Evolutionary conservation across 1,140 invertebrate genomes (phyloP).

Genomic region (Lordiphosa mommai): DNA sequence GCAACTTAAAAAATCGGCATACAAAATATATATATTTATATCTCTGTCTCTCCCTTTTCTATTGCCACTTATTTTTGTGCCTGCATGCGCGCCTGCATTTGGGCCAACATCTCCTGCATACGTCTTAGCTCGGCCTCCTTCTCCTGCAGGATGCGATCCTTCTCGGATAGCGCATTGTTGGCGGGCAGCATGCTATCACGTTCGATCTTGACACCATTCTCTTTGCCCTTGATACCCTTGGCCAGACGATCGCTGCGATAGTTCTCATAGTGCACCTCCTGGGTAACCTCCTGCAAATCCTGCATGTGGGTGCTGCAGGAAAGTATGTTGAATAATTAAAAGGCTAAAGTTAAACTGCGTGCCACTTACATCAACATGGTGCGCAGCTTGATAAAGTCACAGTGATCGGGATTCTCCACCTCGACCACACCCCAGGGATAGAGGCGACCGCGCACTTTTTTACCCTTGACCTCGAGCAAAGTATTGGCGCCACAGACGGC

Average conservation of each 20-base stretch:
- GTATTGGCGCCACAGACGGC: conserved; percentile 99
- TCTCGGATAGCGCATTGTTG: conserved; percentile 83
- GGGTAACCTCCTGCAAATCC: conserved; percentile 96
- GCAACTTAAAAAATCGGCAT: conserved; percentile 51
- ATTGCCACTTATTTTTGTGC: conserved; percentile 80
- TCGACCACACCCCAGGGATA: conserved; percentile 99
- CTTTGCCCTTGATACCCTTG: conserved; percentile 85
- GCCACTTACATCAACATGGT: conserved; percentile 94
- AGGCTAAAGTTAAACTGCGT: neutral
- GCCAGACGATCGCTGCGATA: conserved; percentile 93
- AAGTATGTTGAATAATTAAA: neutral
- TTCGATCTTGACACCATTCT: conserved; percentile 67
- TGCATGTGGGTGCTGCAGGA: conserved; percentile 92
- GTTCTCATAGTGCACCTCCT: conserved; percentile 98
- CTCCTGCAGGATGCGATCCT: conserved; percentile 91
- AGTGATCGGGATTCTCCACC: conserved; percentile 99
- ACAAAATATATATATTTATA: conserved; percentile 44
- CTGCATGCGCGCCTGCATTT: conserved; percentile 96
- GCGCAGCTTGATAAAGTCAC: conserved; percentile 98
- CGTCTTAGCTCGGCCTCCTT: conserved; percentile 93
- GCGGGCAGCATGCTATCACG: conserved; percentile 47
- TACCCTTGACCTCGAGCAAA: conserved; percentile 92
- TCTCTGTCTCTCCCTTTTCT: conserved; percentile 38
- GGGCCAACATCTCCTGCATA: conserved; percentile 97
- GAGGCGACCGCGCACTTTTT: conserved; percentile 93